A percentile compares a stretch with the other conserved stretches of the same genome.
Evolutionary conservation across 2,113 vertebrate species (phyloP).

Genomic region (Condylura cristata): DNA sequence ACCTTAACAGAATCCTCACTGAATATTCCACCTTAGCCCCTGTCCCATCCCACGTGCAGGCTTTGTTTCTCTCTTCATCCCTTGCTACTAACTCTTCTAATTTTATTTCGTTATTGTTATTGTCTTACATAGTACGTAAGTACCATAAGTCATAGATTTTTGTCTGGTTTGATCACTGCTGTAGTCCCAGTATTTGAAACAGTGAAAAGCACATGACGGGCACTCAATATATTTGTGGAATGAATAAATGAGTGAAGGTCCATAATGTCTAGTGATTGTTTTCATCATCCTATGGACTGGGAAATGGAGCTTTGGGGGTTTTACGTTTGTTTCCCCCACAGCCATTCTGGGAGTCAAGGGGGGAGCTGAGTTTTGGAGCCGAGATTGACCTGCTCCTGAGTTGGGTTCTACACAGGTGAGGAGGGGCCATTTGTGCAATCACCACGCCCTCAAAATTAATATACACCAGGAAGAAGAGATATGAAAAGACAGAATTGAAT

Average conservation of each 20-base stretch:
- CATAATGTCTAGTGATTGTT: not conserved
- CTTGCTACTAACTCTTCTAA: not conserved
- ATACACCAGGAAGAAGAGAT: not conserved
- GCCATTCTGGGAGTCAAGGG: not conserved
- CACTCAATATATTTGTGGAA: not conserved
- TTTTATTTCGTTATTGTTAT: not conserved
- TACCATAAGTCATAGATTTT: not conserved
- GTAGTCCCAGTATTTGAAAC: not conserved
- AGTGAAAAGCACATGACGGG: not conserved
- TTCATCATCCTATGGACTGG: constrained; percentile 14
- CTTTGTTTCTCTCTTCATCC: not conserved
- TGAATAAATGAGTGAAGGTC: constrained; percentile 72
- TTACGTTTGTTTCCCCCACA: not conserved
- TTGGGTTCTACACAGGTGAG: not conserved
- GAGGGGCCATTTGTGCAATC: not conserved
- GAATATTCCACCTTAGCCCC: not conserved
- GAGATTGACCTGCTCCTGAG: not conserved
- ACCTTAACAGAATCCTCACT: not conserved
- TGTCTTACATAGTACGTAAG: not conserved
- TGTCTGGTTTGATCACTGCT: not conserved
- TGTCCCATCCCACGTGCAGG: not conserved
- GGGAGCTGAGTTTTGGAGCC: not conserved
- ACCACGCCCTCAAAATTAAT: not conserved
- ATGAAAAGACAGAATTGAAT: constrained; percentile 8
- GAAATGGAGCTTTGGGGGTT: not conserved